Base-by-base conservation (phyloP, 2,113 vertebrate species). In the Delphinus delphis region DNA sequence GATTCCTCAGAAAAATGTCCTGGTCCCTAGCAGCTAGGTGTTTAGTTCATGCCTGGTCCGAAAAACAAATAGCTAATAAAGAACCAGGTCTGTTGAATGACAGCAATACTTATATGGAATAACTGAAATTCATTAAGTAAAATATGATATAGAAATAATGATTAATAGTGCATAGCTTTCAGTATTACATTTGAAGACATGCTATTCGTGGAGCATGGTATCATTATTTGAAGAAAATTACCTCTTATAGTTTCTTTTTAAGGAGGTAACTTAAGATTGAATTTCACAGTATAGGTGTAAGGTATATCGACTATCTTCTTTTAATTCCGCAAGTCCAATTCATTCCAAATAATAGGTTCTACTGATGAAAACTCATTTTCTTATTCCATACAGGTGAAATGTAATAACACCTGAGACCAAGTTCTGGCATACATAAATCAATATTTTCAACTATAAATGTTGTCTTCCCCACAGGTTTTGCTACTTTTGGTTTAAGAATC, bases 331-430 rank as follows among this genome's bases (percentile, higher is more conserved):
- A 96, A 95, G 47, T 95, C 80, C 88, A 96, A 97, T 97, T 98
- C 94, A 92, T 96, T 93, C 86, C 81, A 97, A 93, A 98, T 97
- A 97, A 96, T 95, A 90, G 85, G 81, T 74, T 96, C 86, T 53
- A 77, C 90, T 90, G 93, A 96, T 96, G 71, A 91, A 97, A 96
- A 95, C 76, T 95, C 93, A 97, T 96, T 97, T 97, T 97, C 97
- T 97, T 97, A 97, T 96, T 97, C 97, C 93, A 95, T 97, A 96
- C 95, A 97, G 97, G 96, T 97, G 93, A 95, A 97, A 92, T 92
- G 55, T 68, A 96, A 83, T 97, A 94, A 94, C 76, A 96, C 97
- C 87, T 88, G 90, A 96, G 96, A 67, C 71, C 41, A 68, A 58
- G 81, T 85, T 81, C 95, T 93, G 84, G 68, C 77, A 84, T 76